phyloP scores from a whole-genome alignment of 2,888 invertebrate species.

The Lasioglossum leucozonium region DNA sequence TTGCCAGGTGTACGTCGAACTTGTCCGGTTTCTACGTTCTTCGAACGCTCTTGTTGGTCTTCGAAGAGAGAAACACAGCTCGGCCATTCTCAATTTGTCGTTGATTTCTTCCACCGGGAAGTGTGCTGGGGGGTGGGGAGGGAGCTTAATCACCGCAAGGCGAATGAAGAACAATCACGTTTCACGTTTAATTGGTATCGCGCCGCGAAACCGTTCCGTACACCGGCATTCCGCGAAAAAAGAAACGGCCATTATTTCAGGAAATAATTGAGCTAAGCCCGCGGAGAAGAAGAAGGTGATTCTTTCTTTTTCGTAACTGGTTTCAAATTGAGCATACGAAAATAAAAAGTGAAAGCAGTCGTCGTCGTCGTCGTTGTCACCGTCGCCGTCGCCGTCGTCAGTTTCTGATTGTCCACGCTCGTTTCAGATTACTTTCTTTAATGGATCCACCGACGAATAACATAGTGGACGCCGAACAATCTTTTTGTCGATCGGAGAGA shows the following conservation, averaged over 20 bases:
- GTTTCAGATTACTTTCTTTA: neutral
- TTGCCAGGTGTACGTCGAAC: neutral
- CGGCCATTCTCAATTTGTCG: neutral
- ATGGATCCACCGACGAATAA: neutral
- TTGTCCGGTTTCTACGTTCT: slow-evolving; percentile 4
- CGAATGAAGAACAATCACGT: neutral
- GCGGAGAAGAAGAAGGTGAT: neutral
- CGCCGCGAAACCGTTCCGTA: neutral
- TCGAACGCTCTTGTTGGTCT: slow-evolving; percentile 6
- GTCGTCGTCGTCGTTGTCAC: neutral
- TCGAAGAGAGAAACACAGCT: neutral
- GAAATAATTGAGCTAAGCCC: neutral
- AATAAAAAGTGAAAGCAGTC: slow-evolving; percentile 31
- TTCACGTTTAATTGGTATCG: slow-evolving; percentile 5
- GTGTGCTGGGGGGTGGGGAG: neutral
- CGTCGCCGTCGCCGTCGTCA: neutral
- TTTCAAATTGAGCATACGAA: slow-evolving; percentile 15
- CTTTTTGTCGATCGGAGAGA: neutral
- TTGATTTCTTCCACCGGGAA: neutral
- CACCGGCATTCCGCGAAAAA: neutral
- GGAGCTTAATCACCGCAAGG: neutral
- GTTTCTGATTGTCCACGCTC: neutral
- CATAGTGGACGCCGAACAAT: neutral
- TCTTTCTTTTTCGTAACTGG: neutral
- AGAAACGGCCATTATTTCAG: neutral